These are phyloP conservation scores for Enteromius radiatus DNA, from an alignment of 2,797 vertebrate genomes.

Conservation along the genomic window DNA sequence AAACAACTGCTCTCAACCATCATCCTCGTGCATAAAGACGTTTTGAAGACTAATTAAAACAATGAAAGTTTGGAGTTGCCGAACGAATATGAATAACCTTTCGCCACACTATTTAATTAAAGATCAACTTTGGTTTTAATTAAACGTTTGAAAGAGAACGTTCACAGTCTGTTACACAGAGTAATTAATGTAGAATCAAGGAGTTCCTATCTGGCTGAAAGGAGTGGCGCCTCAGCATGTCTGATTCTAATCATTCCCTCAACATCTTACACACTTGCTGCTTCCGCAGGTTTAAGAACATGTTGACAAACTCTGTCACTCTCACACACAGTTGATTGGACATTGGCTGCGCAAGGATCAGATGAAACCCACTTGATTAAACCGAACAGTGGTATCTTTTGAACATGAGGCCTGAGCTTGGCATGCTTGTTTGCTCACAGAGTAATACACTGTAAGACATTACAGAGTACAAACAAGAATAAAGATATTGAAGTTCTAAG, in stretches of 20 bases:
- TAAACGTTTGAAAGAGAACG: slow-evolving; percentile 61
- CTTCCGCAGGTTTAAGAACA: slow-evolving; percentile 27
- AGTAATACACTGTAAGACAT: slow-evolving; percentile 5
- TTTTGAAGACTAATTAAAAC: slow-evolving; percentile 67
- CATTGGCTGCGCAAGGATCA: not conserved
- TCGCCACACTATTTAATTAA: slow-evolving; percentile 68
- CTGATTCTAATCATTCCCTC: slow-evolving; percentile 59
- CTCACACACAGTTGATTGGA: slow-evolving; percentile 17
- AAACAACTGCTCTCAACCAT: slow-evolving; percentile 27
- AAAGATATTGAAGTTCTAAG: slow-evolving; percentile 8
- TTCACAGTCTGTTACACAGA: slow-evolving; percentile 70
- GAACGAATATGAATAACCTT: slow-evolving; percentile 60
- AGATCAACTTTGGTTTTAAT: slow-evolving; percentile 71
- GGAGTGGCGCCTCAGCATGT: slow-evolving; percentile 37
- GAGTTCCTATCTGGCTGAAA: slow-evolving; percentile 55
- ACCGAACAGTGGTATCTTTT: slow-evolving; percentile 27
- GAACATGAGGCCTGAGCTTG: slow-evolving; percentile 11
- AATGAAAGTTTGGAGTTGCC: slow-evolving; percentile 61
- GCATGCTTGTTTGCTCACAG: not conserved
- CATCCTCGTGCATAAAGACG: slow-evolving; percentile 42
- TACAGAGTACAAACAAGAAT: not conserved
- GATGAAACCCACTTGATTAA: slow-evolving; percentile 27
- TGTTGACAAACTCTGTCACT: slow-evolving; percentile 27
- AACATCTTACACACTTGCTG: slow-evolving; percentile 39
- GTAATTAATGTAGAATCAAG: slow-evolving; percentile 72